These are phyloP conservation scores for Melanotus villosus DNA, from an alignment of 2,888 invertebrate species.

Conservation along the genomic window DNA sequence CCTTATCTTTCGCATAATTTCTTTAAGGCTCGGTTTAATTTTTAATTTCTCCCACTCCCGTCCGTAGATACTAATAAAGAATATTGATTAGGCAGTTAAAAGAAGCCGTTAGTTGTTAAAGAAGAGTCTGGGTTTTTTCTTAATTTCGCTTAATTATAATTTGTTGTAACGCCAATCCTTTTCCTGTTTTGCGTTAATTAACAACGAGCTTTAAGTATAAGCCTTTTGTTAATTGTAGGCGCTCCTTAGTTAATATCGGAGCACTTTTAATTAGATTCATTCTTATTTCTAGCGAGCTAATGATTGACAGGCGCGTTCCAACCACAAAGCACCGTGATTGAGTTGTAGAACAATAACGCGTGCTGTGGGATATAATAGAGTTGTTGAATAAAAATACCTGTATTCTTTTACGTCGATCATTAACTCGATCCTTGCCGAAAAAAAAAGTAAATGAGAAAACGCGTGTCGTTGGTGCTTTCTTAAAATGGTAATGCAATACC, in stretches of 20 bases:
- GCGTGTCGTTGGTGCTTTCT: background rate
- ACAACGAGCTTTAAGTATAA: background rate
- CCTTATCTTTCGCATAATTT: background rate
- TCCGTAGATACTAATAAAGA: slow-evolving; percentile 3
- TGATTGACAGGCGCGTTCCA: slow-evolving; percentile 52
- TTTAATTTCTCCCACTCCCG: slow-evolving; percentile 6
- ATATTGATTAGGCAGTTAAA: slow-evolving; percentile 20
- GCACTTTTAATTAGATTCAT: slow-evolving; percentile 22
- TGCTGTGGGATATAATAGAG: slow-evolving; percentile 51
- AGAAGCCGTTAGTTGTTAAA: slow-evolving; percentile 18
- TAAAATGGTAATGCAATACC: too few relatives aligned
- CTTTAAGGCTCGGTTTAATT: slow-evolving; percentile 5
- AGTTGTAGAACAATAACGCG: slow-evolving; percentile 55
- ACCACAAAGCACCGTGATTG: slow-evolving; percentile 44
- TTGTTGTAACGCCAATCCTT: background rate
- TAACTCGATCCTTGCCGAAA: background rate
- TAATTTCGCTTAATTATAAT: slow-evolving; percentile 13
- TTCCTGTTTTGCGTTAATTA: slow-evolving; percentile 19
- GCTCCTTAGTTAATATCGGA: slow-evolving; percentile 12
- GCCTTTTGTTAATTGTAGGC: slow-evolving; percentile 13
- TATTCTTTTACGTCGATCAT: background rate
- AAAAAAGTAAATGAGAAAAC: background rate
- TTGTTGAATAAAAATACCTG: slow-evolving; percentile 13
- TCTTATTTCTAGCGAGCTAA: slow-evolving; percentile 26
- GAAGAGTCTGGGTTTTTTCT: background rate